These are phyloP conservation scores for Pantherophis guttatus DNA, from an alignment of 2,113 vertebrate species.

Conservation along the genomic window DNA sequence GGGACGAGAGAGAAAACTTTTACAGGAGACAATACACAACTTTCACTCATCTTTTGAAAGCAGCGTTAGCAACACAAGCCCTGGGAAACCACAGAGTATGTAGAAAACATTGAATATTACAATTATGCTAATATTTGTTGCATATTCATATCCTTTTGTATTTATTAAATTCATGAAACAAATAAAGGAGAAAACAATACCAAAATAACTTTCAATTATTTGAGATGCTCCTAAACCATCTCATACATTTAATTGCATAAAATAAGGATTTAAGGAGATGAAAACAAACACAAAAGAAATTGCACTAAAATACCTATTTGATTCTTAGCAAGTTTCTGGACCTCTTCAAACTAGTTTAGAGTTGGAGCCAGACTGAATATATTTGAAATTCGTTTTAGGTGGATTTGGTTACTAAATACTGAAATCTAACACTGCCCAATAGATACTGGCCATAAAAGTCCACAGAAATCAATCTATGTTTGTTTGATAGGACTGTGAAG, in stretches of 20 bases:
- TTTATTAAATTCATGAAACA: not conserved
- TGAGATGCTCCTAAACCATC: not conserved
- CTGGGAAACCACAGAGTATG: constrained; percentile 82
- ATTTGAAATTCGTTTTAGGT: not conserved
- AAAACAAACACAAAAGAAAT: not conserved
- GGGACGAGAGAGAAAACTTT: constrained; percentile 93
- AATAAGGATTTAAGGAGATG: not conserved
- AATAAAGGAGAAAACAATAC: not conserved
- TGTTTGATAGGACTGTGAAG: not conserved
- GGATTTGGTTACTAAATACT: not conserved
- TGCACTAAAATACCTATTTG: not conserved
- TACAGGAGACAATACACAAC: constrained; percentile 98
- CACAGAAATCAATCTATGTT: not conserved
- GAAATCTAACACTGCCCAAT: not conserved
- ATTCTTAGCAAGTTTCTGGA: not conserved
- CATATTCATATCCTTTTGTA: not conserved
- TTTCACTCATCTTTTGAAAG: constrained; percentile 98
- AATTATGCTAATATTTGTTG: not conserved
- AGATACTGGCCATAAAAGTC: not conserved
- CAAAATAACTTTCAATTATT: not conserved
- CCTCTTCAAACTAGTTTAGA: not conserved
- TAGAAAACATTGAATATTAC: constrained; percentile 29
- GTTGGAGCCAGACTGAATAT: not conserved
- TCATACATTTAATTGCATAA: not conserved
- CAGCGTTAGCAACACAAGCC: constrained; percentile 91